Evolutionary conservation across 2,888 invertebrate species (phyloP), one percentile per base, ranked within the genome.

Genomic region (Gandaritis pyraliata): DNA sequence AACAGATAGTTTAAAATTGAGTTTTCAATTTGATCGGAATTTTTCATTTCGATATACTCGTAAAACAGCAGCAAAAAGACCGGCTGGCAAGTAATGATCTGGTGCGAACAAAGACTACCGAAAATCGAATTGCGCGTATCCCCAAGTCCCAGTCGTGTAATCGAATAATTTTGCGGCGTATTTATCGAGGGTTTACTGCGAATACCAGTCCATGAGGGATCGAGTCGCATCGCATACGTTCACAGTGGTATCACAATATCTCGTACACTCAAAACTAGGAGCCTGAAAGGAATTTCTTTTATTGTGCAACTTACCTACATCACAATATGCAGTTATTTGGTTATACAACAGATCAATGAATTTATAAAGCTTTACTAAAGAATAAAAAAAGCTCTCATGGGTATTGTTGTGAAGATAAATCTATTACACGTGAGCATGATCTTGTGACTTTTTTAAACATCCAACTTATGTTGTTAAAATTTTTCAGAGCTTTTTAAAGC

Each of bases 161-260:
- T 70, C 69, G 65, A 73, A 72, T 68, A 69, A 72, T 72, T 65
- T 69, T 72, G 68, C 60, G 64, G 67, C 61, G 63, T 72, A 71
- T 72, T 70, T 73, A 71, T 73, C 69, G 67, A 61, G 53, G 67
- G 69, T 66, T 70, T 70, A 70, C 70, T 65, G 66, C 65, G 66
- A 64, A 65, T 51, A 61, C 65, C 58, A 60, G 67, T 43, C 66
- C 72, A 69, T 72, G 66, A 71, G 71, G 72, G 74, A 70, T 76
- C 71, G 61, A 50, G 70, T 65, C 66, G 59, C 30, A 64, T 65
- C 66, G 59, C 30, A 64, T 52, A 50, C 41, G 30, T 30, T n/a
- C 48, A 64, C 58, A 64, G 64, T 53, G 56, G 15, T 36, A 11
- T 33, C 13, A 29, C n/a, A 36, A 49, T 36, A 56, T 23, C 41